Base-by-base conservation (phyloP, 2,113 vertebrate genomes). In the Heterotilapia buettikoferi region DNA sequence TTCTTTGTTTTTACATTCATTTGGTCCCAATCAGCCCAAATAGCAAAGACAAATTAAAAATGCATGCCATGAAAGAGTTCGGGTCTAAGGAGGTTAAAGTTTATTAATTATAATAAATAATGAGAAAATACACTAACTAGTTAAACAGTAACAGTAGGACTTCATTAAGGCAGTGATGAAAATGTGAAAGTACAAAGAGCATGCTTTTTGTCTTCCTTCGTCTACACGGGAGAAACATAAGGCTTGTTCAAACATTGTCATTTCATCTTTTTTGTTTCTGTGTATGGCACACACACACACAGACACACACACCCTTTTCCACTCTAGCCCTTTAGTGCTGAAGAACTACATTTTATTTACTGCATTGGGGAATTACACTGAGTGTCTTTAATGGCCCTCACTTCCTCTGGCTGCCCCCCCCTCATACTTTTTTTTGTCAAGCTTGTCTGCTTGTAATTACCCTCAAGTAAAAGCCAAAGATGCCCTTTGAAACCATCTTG, bases 321-420 rank as follows among this genome's bases (percentile, higher is more conserved):
- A 89, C 38, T 83, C 26, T 50, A 19, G 43, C 29, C 24, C 38
- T 68, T 84, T 81, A 82, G 31, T 82, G n/a, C 59, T 36, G 54
- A 85, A 80, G 76, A 87, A 76, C 82, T 84, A 90, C 86, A 91
- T 92, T 86, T 88, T 38, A 84, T 84, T 83, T 45, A 10, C 19
- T 82, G 68, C 84, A 84, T 84, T 19, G 54, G 86, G 91, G 86
- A 88, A 82, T 84, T 79, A 82, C 76, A 85, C 71, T 86, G 61
- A 81, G 83, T 87, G 86, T 83, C 61, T 90, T 90, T 90, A 92
- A 91, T 92, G 86, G 92, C 87, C 85, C 59, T 90, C 80, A 7
- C 80, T 66, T 92, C 86, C 82, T 88, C 57, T 5, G 53, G 91
- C 88, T 84, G 50, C 85, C 36, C 73, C 82, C 19, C 16, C 45